A percentile compares a stretch with the other conserved stretches of the same genome.
Conservation (phyloP, 23 tunicate species). For the Styela clava region DNA sequence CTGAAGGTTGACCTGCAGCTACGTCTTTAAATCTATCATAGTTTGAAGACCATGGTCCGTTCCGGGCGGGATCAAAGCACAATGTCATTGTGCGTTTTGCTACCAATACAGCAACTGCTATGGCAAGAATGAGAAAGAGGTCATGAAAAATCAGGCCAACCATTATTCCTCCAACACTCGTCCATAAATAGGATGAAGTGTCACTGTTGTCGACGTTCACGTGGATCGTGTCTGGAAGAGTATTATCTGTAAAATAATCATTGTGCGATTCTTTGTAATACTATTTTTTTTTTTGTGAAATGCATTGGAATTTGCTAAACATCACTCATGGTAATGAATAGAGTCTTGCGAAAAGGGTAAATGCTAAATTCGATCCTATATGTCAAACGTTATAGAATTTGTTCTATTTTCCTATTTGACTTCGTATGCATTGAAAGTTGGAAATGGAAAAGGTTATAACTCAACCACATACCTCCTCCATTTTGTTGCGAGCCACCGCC, state of each 20-base stretch:
- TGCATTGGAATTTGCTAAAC: too few relatives aligned
- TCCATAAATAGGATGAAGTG: slow-evolving; percentile 76
- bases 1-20: background rate
- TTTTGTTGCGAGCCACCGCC: background rate
- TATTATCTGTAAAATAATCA: background rate
- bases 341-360: too few relatives aligned
- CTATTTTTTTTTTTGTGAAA: too few relatives aligned
- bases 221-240: slow-evolving; percentile 29
- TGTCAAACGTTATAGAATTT: too few relatives aligned
- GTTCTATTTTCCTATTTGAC: too few relatives aligned
- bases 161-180: slow-evolving; percentile 42
- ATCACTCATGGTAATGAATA: too few relatives aligned
- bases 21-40: background rate
- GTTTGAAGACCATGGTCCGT: background rate
- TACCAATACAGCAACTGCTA: slow-evolving; percentile 22
- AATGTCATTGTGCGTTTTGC: background rate
- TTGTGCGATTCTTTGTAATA: too few relatives aligned
- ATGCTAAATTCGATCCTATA: too few relatives aligned
- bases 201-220: slow-evolving; percentile 51
- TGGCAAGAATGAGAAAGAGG: slow-evolving; percentile 35
- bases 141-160: slow-evolving; percentile 62
- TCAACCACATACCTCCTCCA: background rate
- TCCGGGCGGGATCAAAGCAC: background rate
- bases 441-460: too few relatives aligned
- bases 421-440: too few relatives aligned